Conservation (phyloP, 2,113 vertebrate genomes). For the Peromyscus polionotus region DNA sequence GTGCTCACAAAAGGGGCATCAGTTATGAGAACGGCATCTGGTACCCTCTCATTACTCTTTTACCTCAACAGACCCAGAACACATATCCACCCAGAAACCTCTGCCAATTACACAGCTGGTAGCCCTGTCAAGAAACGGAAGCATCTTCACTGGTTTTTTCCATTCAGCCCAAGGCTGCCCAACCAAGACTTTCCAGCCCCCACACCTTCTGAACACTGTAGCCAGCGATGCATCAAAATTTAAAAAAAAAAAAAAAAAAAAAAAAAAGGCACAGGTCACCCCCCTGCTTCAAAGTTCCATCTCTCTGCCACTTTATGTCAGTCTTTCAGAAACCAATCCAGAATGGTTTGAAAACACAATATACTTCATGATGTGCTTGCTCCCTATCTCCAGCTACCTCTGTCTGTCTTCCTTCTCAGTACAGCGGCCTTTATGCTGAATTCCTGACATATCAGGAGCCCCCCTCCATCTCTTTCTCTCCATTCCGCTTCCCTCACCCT, state of each 20-base stretch:
- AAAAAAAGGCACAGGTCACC: neutral
- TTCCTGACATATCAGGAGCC: neutral
- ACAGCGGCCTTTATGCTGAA: neutral
- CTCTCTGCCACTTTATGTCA: neutral
- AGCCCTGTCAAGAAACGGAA: constrained; percentile 61
- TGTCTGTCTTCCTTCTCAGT: neutral
- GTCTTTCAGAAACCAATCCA: constrained; percentile 1
- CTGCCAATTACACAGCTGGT: constrained; percentile 28
- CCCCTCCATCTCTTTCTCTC: neutral
- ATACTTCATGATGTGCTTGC: neutral
- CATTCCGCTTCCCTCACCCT: neutral
- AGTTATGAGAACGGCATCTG: constrained; percentile 54
- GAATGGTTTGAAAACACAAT: neutral
- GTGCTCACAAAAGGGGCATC: neutral
- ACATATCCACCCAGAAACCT: constrained; percentile 17
- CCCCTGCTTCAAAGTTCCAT: neutral
- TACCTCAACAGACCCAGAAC: neutral
- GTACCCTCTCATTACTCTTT: constrained; percentile 40
- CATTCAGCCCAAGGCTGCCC: neutral
- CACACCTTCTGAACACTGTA: neutral
- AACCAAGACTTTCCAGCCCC: neutral
- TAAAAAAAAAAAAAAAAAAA: neutral
- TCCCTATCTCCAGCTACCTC: neutral
- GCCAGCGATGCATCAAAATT: neutral
- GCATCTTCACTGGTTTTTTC: neutral